phyloP scores from a whole-genome alignment of 1,140 invertebrate species.

The Drosophila kanapiae region DNA sequence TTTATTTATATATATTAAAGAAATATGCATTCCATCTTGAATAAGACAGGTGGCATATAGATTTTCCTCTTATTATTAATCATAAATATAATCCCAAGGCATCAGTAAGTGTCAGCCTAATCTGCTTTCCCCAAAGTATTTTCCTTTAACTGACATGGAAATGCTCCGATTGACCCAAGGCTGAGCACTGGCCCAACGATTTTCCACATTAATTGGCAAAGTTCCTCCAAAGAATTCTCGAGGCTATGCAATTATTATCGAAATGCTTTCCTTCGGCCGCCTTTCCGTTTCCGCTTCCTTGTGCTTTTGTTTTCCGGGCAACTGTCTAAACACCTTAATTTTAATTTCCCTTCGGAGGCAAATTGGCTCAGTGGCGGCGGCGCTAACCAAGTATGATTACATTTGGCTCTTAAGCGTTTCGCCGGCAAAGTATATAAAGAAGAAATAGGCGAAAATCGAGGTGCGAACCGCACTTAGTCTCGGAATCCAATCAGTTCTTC shows the following conservation, averaged over 20 bases:
- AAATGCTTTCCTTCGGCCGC: neutral
- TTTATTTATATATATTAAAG: too few relatives aligned
- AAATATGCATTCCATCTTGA: too few relatives aligned
- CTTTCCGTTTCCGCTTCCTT: neutral
- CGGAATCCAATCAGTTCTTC: conserved; percentile 71
- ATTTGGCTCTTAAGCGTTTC: conserved; percentile 72
- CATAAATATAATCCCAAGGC: neutral
- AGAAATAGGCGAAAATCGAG: neutral
- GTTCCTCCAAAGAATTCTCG: neutral
- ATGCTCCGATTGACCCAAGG: neutral
- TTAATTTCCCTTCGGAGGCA: neutral
- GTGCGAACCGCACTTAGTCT: conserved; percentile 47
- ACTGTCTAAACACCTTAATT: neutral
- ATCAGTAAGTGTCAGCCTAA: neutral
- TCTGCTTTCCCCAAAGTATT: neutral
- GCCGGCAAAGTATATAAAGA: too few relatives aligned
- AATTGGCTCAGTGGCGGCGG: too few relatives aligned
- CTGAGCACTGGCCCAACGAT: neutral
- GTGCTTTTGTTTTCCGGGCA: neutral
- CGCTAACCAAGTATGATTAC: conserved; percentile 46
- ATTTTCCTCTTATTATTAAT: neutral
- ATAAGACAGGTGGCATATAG: too few relatives aligned
- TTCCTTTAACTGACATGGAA: neutral
- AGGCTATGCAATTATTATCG: neutral
- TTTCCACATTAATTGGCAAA: neutral